Percentiles rank a stretch among this genome's conserved stretches.
phyloP scores from a whole-genome alignment of 2,113 vertebrate genomes.

The Seriola aureovittata region DNA sequence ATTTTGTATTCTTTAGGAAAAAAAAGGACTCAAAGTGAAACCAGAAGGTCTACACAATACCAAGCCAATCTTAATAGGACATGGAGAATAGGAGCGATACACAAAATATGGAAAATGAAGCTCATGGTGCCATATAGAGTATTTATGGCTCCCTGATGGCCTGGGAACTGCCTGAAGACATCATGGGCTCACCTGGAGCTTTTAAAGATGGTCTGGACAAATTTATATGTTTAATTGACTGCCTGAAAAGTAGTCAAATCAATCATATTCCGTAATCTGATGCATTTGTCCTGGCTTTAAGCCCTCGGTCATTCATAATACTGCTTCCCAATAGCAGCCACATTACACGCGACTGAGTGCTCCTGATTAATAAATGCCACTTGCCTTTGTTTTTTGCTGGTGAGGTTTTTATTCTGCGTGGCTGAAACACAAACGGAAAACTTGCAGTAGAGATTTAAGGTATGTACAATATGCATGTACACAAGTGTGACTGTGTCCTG shows the following conservation, averaged over 20 bases:
- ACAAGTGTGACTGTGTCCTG: constrained; percentile 8
- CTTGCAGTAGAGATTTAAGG: background rate
- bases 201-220: constrained; percentile 45
- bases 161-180: constrained; percentile 54
- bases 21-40: constrained; percentile 66
- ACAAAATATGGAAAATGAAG: constrained; percentile 69
- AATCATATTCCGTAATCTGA: constrained; percentile 36
- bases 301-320: constrained; percentile 20
- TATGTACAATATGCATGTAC: background rate
- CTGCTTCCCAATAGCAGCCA: constrained; percentile 32
- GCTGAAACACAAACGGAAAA: constrained; percentile 22
- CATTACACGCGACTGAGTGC: constrained; percentile 51
- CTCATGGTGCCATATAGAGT: constrained; percentile 57
- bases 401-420: constrained; percentile 39
- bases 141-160: constrained; percentile 63
- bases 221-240: constrained; percentile 37
- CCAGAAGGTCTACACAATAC: constrained; percentile 61
- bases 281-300: constrained; percentile 42
- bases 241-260: constrained; percentile 32
- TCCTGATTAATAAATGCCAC: constrained; percentile 48
- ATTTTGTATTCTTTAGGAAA: constrained; percentile 51
- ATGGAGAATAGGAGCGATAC: constrained; percentile 40
- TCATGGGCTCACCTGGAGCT: constrained; percentile 60
- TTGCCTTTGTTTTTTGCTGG: constrained; percentile 28
- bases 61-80: constrained; percentile 65